Percentiles rank a stretch among this genome's conserved stretches.
Conservation (phyloP, 2,113 vertebrate species). For the Alouatta palliata region DNA sequence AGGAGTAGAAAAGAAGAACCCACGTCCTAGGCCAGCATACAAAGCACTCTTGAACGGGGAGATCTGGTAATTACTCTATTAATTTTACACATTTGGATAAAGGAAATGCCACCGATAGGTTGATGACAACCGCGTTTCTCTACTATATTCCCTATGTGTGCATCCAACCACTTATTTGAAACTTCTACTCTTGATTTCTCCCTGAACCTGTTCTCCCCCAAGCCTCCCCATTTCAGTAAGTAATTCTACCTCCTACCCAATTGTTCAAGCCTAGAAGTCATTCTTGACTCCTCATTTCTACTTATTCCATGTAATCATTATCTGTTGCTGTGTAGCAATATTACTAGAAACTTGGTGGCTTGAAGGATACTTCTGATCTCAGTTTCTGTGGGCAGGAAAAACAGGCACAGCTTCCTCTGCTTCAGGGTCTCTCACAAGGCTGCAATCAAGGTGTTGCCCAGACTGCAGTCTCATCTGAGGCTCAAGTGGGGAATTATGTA, state of each 20-base stretch:
- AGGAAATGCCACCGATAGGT: background rate
- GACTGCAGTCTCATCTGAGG: background rate
- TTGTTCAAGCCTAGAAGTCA: background rate
- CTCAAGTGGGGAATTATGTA: background rate
- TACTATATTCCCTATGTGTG: accelerated
- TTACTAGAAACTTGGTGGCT: background rate
- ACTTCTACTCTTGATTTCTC: background rate
- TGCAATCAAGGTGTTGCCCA: background rate
- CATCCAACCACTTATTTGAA: no score
- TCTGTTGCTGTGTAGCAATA: accelerated
- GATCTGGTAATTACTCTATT: background rate
- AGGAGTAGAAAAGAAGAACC: background rate
- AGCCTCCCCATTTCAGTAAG: background rate
- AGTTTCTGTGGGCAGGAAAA: background rate
- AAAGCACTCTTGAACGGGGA: background rate
- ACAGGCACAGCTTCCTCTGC: no score
- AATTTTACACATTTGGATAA: background rate
- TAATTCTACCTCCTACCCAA: background rate
- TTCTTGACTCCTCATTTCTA: background rate
- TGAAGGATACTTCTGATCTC: background rate
- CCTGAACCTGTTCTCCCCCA: background rate
- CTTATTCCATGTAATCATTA: no score
- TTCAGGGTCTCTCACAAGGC: background rate
- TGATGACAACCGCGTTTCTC: background rate
- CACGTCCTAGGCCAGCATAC: no score